These are phyloP conservation scores for Graphium colonna DNA, from an alignment of 2,888 invertebrate genomes.

Conservation along the genomic window DNA sequence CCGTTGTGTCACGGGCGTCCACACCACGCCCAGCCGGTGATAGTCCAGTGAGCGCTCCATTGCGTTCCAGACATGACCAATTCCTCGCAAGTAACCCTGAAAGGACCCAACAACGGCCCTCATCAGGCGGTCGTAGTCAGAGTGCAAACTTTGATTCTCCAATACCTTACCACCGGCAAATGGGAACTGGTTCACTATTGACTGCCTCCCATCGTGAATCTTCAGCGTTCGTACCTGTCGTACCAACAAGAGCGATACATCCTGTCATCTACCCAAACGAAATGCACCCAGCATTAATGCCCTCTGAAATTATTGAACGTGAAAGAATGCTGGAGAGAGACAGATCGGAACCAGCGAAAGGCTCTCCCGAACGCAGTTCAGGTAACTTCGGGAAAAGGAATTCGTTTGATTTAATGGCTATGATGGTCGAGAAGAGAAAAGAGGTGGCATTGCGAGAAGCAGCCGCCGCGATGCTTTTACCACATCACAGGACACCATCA, in stretches of 20 bases:
- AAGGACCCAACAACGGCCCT: conserved; percentile 64
- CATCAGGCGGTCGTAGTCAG: conserved; percentile 74
- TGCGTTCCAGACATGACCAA: conserved; percentile 81
- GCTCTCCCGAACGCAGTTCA: conserved; percentile 69
- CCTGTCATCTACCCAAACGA: conserved; percentile 86
- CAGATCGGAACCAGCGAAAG: conserved; percentile 68
- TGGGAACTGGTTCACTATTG: conserved; percentile 71
- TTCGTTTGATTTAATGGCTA: conserved; percentile 91
- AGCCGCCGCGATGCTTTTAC: conserved; percentile 85
- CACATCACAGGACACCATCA: conserved; percentile 74
- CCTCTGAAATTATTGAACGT: conserved; percentile 78
- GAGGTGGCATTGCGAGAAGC: conserved; percentile 88
- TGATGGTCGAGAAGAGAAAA: conserved; percentile 94
- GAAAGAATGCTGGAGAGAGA: conserved; percentile 76
- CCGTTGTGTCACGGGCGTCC: conserved; percentile 69
- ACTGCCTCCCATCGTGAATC: conserved; percentile 85
- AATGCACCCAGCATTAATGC: conserved; percentile 84
- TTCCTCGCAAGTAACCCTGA: conserved; percentile 79
- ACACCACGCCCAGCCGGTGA: conserved; percentile 74
- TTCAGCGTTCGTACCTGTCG: conserved; percentile 93
- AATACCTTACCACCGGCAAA: conserved; percentile 83
- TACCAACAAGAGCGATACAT: conserved; percentile 88
- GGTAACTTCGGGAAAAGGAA: conserved; percentile 68
- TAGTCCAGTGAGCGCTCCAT: conserved; percentile 62
- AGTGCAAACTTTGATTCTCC: conserved; percentile 82